Evolutionary conservation across 2,797 vertebrate genomes (phyloP), one percentile per base, ranked within the genome.

Genomic region (Periparus ater): DNA sequence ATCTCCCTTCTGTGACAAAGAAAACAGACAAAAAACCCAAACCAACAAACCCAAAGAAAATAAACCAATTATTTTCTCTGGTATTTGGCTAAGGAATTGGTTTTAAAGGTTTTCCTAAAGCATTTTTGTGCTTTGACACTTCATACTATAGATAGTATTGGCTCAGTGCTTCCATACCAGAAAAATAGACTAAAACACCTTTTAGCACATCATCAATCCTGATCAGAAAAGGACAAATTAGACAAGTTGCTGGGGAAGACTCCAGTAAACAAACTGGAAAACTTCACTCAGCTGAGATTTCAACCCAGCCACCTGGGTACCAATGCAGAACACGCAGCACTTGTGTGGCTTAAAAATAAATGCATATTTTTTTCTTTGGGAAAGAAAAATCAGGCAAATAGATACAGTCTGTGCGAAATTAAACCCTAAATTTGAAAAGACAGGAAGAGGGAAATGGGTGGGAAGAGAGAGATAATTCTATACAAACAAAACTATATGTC

Each of bases 171-270:
- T 94, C 13, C 1, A 27, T 30, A 82, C 25, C 57, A 94, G 63
- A 85, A 63, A 74, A 83, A 66, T 0, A 82, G 88, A 88, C 47
- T 44, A 54, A 57, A 88, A 73, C 45, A 94, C 88, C 80, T 86
- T 94, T 92, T 90, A 91, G 58, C 71, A 95, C 94, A 88, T 88
- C 85, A 85, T 96, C 87, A 96, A 94, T 94, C 83, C 83, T 65
- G 62, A 91, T 88, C 79, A 92, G 71, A 91, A 81, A 91, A 78
- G 42, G 71, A 88, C 76, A 83, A 94, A 74, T 93, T 82, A 66
- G 77, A 79, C 60, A 58, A 89, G 88, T 67, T 91, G 12, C 38
- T 89, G 83, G 67, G 50, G 74, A 90, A 76, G 57, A 79, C 70
- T 94, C 60, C 75, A 71, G 63, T 85, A 97, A 93, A 88, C 63